Conservation (phyloP, 2,888 invertebrate genomes). For the Lutraria lutraria region DNA sequence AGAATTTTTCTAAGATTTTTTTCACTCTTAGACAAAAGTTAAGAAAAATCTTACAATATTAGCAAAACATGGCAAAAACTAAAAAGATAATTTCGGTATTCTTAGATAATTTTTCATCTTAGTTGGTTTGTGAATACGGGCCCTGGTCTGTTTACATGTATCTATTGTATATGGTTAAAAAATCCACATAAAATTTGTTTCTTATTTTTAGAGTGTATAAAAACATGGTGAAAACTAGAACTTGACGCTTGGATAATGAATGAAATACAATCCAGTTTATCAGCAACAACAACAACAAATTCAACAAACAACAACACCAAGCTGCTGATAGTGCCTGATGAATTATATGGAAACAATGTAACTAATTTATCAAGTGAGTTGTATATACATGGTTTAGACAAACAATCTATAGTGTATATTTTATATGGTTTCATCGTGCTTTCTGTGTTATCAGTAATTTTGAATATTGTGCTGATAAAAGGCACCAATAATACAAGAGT, state of each 20-base stretch:
- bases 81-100: no score
- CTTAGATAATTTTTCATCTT: no score
- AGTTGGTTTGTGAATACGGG: no score
- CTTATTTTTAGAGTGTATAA: neutral
- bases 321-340: neutral
- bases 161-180: no score
- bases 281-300: neutral
- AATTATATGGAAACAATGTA: neutral
- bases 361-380: neutral
- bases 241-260: neutral
- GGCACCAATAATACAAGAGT: slow-evolving; percentile 78
- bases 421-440: slow-evolving; percentile 56
- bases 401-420: slow-evolving; percentile 19
- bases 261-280: neutral
- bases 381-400: slow-evolving; percentile 20
- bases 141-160: no score
- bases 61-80: no score
- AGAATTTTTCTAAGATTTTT: no score
- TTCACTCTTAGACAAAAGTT: no score
- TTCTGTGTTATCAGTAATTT: slow-evolving; percentile 68
- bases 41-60: no score
- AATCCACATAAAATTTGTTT: neutral
- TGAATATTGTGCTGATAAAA: slow-evolving; percentile 73
- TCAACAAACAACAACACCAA: neutral
- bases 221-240: neutral